Evolutionary conservation across 2,888 invertebrate genomes (phyloP).

Genomic region (Papilio elwesi): DNA sequence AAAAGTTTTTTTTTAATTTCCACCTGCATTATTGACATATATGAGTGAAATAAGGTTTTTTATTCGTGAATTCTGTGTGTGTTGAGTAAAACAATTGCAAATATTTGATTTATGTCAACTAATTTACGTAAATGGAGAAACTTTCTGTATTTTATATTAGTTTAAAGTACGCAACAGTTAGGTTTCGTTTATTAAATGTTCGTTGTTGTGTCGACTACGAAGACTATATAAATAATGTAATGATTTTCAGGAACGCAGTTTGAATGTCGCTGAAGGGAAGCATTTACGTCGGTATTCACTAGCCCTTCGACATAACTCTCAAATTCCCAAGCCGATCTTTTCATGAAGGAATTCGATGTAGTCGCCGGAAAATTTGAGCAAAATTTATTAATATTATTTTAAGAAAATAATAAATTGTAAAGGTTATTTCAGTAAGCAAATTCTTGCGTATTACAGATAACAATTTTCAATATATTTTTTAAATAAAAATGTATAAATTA

Average conservation of each 20-base stretch:
- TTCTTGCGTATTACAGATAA: background rate
- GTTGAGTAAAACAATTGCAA: too few species aligned
- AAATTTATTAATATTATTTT: background rate
- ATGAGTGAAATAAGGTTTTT: too few species aligned
- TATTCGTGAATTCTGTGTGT: too few species aligned
- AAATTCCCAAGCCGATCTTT: conserved; percentile 13
- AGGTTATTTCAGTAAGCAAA: background rate
- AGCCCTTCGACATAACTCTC: conserved; percentile 12
- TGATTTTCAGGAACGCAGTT: conserved; percentile 7
- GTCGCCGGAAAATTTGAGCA: conserved; percentile 3
- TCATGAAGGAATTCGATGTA: conserved; percentile 8
- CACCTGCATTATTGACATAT: too few species aligned
- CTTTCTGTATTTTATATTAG: background rate
- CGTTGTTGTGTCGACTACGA: background rate
- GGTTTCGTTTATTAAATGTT: background rate
- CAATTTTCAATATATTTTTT: too few species aligned
- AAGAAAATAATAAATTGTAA: background rate
- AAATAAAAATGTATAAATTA: too few species aligned
- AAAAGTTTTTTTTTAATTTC: too few species aligned
- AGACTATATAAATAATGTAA: background rate
- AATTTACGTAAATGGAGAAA: too few species aligned
- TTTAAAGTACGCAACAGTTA: background rate
- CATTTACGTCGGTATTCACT: background rate
- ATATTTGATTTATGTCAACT: too few species aligned
- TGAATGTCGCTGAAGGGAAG: conserved; percentile 1